phyloP scores from a whole-genome alignment of 2,113 vertebrate genomes.

The Clarias batrachus region DNA sequence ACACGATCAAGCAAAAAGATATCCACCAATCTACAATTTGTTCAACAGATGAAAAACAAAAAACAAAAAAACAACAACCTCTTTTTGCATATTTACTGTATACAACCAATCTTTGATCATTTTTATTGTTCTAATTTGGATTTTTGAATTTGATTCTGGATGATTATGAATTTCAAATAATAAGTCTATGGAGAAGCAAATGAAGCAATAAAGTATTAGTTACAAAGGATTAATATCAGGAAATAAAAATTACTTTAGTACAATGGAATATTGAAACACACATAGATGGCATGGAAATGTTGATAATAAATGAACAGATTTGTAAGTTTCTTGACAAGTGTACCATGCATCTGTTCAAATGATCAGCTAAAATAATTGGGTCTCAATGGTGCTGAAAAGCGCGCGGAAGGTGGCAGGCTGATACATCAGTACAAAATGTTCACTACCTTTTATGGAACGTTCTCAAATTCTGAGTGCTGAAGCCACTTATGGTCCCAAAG shows the following conservation, averaged over 20 bases:
- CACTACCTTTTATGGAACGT: not conserved
- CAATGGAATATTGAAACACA: slow-evolving; percentile 18
- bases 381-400: slow-evolving; percentile 6
- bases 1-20: not conserved
- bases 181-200: not conserved
- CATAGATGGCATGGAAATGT: not conserved
- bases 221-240: not conserved
- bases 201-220: not conserved
- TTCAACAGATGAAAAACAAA: not conserved
- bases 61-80: not conserved
- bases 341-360: slow-evolving; percentile 12
- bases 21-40: not conserved
- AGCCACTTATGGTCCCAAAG: slow-evolving; percentile 13
- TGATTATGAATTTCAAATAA: not conserved
- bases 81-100: not conserved
- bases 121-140: not conserved
- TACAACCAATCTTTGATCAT: not conserved
- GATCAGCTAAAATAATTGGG: slow-evolving; percentile 13
- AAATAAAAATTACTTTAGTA: slow-evolving; percentile 12
- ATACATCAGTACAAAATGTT: not conserved
- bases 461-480: slow-evolving; percentile 1
- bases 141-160: not conserved
- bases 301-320: slow-evolving; percentile 11
- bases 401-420: slow-evolving; percentile 3
- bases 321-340: slow-evolving; percentile 25